phyloP scores from a whole-genome alignment of 2,113 vertebrate genomes.

The Grammomys dolichurus region DNA sequence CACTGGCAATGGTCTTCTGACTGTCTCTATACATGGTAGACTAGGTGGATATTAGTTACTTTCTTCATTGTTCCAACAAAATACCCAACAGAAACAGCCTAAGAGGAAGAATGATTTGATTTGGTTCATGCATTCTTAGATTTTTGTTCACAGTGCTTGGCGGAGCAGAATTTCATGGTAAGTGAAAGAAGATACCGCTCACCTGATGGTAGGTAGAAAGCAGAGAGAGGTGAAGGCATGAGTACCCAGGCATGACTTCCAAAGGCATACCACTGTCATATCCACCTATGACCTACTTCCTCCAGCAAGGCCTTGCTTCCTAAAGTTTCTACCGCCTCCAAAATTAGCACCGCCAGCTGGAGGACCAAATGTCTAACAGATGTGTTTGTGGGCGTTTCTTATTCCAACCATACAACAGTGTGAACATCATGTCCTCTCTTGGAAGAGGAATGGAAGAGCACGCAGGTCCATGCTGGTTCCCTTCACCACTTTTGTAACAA shows the following conservation, averaged over 20 bases:
- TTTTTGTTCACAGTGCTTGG: not conserved
- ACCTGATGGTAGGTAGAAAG: not conserved
- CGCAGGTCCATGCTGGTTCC: too few relatives aligned
- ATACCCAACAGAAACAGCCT: not conserved
- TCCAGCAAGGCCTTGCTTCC: not conserved
- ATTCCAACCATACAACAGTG: not conserved
- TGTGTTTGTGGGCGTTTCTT: not conserved
- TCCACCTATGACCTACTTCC: not conserved
- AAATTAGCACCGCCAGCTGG: not conserved
- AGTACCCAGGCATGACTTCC: not conserved
- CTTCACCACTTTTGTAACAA: too few relatives aligned
- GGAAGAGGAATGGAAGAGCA: not conserved
- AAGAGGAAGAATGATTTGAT: not conserved
- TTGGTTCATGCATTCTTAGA: not conserved
- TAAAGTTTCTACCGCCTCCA: not conserved
- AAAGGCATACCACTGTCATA: not conserved
- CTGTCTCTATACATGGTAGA: too few relatives aligned
- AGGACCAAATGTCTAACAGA: not conserved
- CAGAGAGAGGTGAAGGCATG: not conserved
- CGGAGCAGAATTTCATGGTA: not conserved
- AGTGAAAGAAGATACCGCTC: not conserved
- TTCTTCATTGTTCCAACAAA: not conserved
- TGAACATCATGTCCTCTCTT: not conserved
- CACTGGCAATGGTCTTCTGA: not conserved
- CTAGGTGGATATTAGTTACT: not conserved